phyloP scores from a whole-genome alignment of 2,888 invertebrate genomes.

The Chrysolina americana region DNA sequence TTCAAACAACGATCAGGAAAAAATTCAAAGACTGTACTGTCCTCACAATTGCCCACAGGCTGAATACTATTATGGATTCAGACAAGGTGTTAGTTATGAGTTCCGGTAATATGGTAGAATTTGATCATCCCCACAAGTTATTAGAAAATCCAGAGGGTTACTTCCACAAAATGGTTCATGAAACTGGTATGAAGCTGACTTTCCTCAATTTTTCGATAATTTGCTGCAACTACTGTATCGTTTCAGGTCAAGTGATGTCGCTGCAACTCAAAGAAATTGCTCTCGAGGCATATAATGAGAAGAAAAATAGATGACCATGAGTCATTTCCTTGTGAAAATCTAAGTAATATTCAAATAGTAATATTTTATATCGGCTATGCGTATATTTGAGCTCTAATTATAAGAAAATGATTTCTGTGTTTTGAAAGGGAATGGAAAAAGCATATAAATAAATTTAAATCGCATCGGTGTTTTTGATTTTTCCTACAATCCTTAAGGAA shows the following conservation, averaged over 20 bases:
- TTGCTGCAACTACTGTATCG: too few species aligned
- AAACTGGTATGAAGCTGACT: constrained; percentile 37
- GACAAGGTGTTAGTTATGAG: constrained; percentile 91
- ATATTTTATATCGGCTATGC: too few species aligned
- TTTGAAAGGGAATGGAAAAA: too few species aligned
- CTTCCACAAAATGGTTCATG: constrained; percentile 80
- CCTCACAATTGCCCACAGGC: constrained; percentile 90
- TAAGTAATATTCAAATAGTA: too few species aligned
- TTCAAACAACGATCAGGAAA: constrained; percentile 85
- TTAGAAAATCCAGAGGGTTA: constrained; percentile 74
- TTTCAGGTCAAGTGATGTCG: constrained; percentile 21
- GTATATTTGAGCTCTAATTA: too few species aligned
- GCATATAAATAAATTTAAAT: too few species aligned
- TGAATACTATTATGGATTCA: constrained; percentile 94
- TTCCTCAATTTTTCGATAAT: neutral
- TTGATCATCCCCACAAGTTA: constrained; percentile 81
- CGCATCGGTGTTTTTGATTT: too few species aligned
- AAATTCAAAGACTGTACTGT: constrained; percentile 90
- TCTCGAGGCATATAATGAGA: neutral
- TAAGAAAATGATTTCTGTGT: too few species aligned
- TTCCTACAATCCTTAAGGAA: too few species aligned
- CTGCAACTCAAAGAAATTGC: neutral
- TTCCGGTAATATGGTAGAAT: constrained; percentile 83
- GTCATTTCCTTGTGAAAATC: too few species aligned
- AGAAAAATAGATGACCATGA: neutral